A percentile compares a stretch with the other conserved stretches of the same genome.
These are phyloP conservation scores for Prunella fulvescens DNA, from an alignment of 2,113 vertebrate species.

Conservation along the genomic window DNA sequence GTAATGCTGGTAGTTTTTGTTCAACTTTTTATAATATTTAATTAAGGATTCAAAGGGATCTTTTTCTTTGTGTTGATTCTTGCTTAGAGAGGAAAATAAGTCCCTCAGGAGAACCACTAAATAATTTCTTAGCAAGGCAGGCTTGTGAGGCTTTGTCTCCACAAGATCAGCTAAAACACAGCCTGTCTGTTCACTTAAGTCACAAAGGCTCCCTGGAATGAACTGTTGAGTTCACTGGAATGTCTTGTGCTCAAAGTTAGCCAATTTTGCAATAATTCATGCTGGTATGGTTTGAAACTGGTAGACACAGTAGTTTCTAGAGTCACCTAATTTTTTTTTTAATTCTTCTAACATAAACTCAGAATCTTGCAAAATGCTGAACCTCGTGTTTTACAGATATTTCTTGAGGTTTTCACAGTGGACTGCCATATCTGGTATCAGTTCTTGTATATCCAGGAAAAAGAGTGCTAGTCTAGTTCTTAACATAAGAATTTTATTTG, in stretches of 20 bases:
- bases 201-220: not conserved
- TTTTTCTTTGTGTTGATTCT: conserved; percentile 39
- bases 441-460: not conserved
- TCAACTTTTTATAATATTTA: conserved; percentile 50
- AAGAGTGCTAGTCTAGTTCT: not conserved
- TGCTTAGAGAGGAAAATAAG: not conserved
- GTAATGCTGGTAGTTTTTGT: conserved; percentile 19
- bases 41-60: conserved; percentile 39
- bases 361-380: not conserved
- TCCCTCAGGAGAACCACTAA: conserved; percentile 31
- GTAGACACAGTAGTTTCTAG: not conserved
- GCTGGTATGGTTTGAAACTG: not conserved
- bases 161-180: conserved; percentile 43
- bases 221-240: not conserved
- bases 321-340: not conserved
- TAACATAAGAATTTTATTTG: not conserved
- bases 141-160: conserved; percentile 41
- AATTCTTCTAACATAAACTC: not conserved
- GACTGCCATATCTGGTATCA: not conserved
- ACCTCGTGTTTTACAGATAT: not conserved
- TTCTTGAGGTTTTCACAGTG: not conserved
- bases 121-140: conserved; percentile 45
- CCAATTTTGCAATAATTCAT: not conserved
- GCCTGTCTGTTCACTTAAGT: conserved; percentile 16
- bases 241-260: not conserved